Evolutionary conservation across 23 tunicate species (phyloP).

Genomic region (Phallusia fumigata): DNA sequence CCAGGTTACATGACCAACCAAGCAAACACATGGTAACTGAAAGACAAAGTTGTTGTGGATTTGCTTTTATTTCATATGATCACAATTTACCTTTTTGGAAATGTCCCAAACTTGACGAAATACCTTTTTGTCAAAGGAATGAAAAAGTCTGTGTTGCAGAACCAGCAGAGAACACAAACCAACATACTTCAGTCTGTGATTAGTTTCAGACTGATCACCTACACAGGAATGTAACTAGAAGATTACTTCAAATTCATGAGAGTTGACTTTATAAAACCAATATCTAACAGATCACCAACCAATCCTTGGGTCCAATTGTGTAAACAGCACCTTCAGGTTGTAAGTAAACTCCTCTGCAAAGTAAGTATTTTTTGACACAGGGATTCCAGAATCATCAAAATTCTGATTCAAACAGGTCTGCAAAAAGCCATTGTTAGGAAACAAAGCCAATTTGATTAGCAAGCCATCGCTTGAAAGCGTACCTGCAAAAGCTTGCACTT

Average conservation of each 20-base stretch:
- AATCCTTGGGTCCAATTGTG: conserved; percentile 44
- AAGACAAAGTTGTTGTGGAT: background rate
- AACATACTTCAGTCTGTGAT: conserved; percentile 68
- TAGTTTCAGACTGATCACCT: conserved; percentile 51
- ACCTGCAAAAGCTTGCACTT: conserved; percentile 40
- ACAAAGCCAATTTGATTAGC: background rate
- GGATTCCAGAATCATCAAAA: conserved; percentile 90
- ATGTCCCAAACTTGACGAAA: conserved; percentile 84
- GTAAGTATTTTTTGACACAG: conserved; percentile 68
- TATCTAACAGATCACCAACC: conserved; percentile 20
- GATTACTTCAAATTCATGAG: background rate
- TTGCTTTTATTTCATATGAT: background rate
- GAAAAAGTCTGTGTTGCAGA: conserved; percentile 63
- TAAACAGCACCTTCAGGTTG: conserved; percentile 50
- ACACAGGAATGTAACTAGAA: background rate
- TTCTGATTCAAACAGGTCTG: conserved; percentile 71
- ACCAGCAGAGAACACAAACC: conserved; percentile 74
- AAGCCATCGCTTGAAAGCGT: background rate
- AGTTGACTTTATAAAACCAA: background rate
- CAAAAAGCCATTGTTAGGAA: background rate
- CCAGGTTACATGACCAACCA: conserved; percentile 81
- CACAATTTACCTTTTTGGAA: conserved; percentile 49
- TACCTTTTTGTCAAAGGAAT: conserved; percentile 53
- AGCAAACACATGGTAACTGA: conserved; percentile 76
- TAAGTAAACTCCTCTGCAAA: conserved; percentile 71